Conservation (phyloP, 2,113 vertebrate species). For the Enhydra lutris region DNA sequence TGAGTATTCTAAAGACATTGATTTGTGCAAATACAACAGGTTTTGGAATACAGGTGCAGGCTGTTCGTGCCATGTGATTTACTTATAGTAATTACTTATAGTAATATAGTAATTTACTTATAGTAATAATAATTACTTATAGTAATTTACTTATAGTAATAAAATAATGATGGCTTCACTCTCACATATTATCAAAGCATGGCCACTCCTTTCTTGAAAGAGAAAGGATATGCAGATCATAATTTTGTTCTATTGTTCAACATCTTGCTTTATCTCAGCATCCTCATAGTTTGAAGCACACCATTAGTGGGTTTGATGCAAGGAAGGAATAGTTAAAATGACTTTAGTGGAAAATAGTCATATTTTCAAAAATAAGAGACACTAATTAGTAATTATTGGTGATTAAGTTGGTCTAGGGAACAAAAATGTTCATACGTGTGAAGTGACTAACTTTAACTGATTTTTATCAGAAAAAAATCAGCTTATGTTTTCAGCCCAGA, state of each 20-base stretch:
- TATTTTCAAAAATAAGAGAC: background rate
- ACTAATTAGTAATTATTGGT: background rate
- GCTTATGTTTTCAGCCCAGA: background rate
- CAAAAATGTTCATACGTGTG: background rate
- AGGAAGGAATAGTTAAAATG: background rate
- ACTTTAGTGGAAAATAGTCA: background rate
- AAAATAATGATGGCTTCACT: slow-evolving; percentile 43
- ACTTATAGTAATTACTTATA: slow-evolving; percentile 56
- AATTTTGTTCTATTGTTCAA: slow-evolving; percentile 31
- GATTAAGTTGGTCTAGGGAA: background rate
- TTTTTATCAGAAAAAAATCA: slow-evolving; percentile 1
- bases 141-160: slow-evolving; percentile 55
- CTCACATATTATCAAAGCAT: background rate
- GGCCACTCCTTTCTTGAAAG: background rate
- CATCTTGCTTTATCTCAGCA: background rate
- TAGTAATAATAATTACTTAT: no score
- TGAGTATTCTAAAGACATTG: slow-evolving; percentile 57
- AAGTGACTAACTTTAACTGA: background rate
- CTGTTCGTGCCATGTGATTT: slow-evolving; percentile 45
- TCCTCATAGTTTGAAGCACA: background rate
- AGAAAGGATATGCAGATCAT: background rate
- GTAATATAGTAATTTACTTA: no score
- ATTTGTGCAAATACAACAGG: slow-evolving; percentile 64
- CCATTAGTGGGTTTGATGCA: background rate
- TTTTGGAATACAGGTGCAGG: slow-evolving; percentile 40